Evolutionary conservation across 2,888 invertebrate species (phyloP), one percentile per base, ranked within the genome.

Genomic region (Lathronympha strigana): DNA sequence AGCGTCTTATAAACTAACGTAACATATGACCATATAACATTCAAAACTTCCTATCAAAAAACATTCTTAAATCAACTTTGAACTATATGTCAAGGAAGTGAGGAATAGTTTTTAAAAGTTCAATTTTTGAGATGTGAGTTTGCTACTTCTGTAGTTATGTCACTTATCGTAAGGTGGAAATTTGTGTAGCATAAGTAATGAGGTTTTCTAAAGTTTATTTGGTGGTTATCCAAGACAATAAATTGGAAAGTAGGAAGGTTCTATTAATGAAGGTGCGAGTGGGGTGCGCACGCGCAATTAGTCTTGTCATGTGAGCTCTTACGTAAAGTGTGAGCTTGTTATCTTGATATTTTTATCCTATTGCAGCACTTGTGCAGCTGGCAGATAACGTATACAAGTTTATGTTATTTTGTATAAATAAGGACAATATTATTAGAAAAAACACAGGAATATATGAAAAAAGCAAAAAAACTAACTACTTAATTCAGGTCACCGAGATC

Each of bases 231-330:
- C 73, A 69, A 73, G 75, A 81, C 77, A 78, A 77, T 84, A 79
- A 84, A 84, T 84, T 80, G 79, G 82, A 87, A 86, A 86, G 85
- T 81, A 75, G 72, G 71, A 73, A 72, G 74, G 66, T 67, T 57
- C 45, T 53, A 66, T 63, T 68, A 63, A 57, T 62, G 54, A 61
- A 45, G 54, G 31, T 21, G 5, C 19, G 63, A 19, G 38, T 11
- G 19, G 36, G 40, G 31, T 38, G 36, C 13, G 63, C 51, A 25
- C 13, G 63, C 51, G 40, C 62, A 66, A 66, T 66, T 61, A 61
- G 55, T 66, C 62, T 40, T 40, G 47, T 50, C 61, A 36, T 60
- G 47, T 54, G 55, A 64, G 53, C 13, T 54, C 38, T 54, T 54
- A 54, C 54, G 40, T 43, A 43, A 23, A 43, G 54, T 28, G 28